Evolutionary conservation across 2,113 vertebrate genomes (phyloP).

Genomic region (Nyctereutes procyonoides): DNA sequence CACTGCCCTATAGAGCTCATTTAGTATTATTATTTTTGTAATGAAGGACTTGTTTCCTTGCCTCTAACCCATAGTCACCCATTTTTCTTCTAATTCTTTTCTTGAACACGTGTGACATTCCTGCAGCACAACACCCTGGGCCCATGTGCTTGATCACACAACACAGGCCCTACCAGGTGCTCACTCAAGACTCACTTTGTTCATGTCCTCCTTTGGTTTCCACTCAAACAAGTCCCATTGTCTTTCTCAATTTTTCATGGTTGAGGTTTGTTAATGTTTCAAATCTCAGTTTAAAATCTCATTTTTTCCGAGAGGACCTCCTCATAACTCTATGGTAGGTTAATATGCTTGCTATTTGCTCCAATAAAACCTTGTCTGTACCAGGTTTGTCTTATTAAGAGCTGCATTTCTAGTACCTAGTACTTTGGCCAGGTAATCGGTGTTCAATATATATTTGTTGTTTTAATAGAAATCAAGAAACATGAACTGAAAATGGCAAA

Average conservation of each 20-base stretch:
- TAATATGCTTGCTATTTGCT: neutral
- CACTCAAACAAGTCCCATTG: neutral
- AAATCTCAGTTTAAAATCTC: neutral
- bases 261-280: neutral
- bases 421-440: neutral
- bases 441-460: neutral
- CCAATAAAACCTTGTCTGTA: neutral
- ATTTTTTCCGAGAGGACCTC: neutral
- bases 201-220: neutral
- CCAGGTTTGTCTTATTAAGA: neutral
- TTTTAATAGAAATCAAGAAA: neutral
- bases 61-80: neutral
- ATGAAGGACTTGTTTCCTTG: neutral
- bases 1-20: neutral
- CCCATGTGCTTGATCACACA: neutral
- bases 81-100: neutral
- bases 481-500: neutral
- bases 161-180: accelerated
- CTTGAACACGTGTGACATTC: neutral
- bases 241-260: neutral
- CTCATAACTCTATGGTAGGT: neutral
- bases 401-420: neutral
- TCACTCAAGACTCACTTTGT: neutral
- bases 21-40: neutral
- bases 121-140: neutral